phyloP scores from a whole-genome alignment of 2,888 invertebrate genomes.

The Allygus modestus region DNA sequence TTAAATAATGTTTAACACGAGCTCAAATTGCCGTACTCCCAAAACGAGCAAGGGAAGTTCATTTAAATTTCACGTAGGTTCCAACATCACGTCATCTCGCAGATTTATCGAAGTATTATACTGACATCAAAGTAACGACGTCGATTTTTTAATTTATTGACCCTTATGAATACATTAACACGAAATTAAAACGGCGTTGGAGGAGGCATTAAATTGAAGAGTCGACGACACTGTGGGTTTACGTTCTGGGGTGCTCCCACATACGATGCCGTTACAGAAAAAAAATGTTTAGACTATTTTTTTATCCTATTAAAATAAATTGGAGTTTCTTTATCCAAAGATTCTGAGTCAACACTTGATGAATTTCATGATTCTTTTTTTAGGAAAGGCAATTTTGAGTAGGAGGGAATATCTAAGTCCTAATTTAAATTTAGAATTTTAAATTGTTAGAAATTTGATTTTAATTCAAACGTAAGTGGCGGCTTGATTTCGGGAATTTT shows the following conservation, averaged over 20 bases:
- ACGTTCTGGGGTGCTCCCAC: background rate
- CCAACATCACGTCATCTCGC: constrained; percentile 17
- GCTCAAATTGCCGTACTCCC: constrained; percentile 36
- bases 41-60: constrained; percentile 39
- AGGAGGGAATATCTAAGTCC: no score
- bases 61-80: constrained; percentile 54
- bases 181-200: constrained; percentile 51
- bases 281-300: no score
- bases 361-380: no score
- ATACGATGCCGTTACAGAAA: constrained; percentile 63
- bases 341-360: no score
- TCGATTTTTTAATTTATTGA: constrained; percentile 54
- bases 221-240: constrained; percentile 32
- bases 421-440: no score
- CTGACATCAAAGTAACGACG: constrained; percentile 44
- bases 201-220: constrained; percentile 58
- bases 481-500: no score
- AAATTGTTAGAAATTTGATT: no score
- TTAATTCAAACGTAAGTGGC: no score
- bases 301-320: no score
- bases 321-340: no score
- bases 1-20: constrained; percentile 41
- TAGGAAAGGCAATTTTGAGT: no score
- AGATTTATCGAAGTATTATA: constrained; percentile 56
- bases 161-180: constrained; percentile 54